Conservation (phyloP, 2,113 vertebrate genomes). For the human (Homo sapiens) region GRCh38 chr7:38130501-38131000, state of each 20-base stretch:
- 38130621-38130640: not conserved
- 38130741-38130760: not conserved
- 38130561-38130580: not conserved
- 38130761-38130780: not conserved
- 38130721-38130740: not conserved
- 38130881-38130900: not conserved
- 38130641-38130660: not conserved
- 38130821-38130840: not conserved
- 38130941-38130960: not conserved
- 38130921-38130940: not conserved
- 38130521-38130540: not conserved
- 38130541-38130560: not conserved
- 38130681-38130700: not conserved
- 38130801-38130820: not conserved
- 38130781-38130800: not conserved
- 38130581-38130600: not conserved
- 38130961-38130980: not conserved
- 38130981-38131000: not conserved
- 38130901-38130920: not conserved
- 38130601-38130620: not conserved
- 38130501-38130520: not conserved
- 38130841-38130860: not conserved
- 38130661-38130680: not conserved
- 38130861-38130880: not conserved
- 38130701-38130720: not conserved